Conservation (phyloP, 2,797 vertebrate genomes). For the Rhincodon typus region DNA sequence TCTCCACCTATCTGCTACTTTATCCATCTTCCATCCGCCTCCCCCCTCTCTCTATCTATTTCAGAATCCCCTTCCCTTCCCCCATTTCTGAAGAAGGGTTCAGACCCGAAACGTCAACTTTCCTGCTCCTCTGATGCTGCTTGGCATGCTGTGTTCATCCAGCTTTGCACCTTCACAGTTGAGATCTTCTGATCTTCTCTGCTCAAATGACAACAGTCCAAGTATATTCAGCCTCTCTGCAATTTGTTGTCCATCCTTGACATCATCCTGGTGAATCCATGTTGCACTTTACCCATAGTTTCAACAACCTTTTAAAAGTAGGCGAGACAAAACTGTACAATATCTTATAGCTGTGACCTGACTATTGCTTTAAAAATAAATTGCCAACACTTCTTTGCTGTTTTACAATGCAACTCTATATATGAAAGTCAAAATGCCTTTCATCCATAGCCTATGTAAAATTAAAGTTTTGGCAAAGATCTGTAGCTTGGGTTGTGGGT, state of each 20-base stretch:
- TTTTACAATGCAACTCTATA: not conserved
- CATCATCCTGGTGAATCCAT: not conserved
- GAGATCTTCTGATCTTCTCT: not conserved
- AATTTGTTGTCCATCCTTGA: not conserved
- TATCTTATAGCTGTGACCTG: not conserved
- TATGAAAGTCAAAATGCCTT: not conserved
- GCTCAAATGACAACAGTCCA: not conserved
- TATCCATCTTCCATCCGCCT: too few relatives aligned
- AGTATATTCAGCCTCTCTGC: not conserved
- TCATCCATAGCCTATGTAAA: not conserved
- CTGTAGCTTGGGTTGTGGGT: too few relatives aligned
- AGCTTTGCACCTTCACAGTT: not conserved
- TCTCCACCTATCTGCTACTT: too few relatives aligned
- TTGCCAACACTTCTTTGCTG: not conserved
- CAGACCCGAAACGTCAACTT: too few relatives aligned
- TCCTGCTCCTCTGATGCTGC: too few relatives aligned
- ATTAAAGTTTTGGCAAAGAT: not conserved
- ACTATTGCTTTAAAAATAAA: not conserved
- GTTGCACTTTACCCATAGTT: not conserved
- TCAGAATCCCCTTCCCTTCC: too few relatives aligned
- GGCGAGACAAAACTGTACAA: not conserved
- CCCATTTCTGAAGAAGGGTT: too few relatives aligned
- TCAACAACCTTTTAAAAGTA: not conserved
- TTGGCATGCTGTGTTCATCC: too few relatives aligned
- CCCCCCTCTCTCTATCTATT: too few relatives aligned